Conservation (phyloP, 1,140 invertebrate species). For the Drosophila willistoni region DNA sequence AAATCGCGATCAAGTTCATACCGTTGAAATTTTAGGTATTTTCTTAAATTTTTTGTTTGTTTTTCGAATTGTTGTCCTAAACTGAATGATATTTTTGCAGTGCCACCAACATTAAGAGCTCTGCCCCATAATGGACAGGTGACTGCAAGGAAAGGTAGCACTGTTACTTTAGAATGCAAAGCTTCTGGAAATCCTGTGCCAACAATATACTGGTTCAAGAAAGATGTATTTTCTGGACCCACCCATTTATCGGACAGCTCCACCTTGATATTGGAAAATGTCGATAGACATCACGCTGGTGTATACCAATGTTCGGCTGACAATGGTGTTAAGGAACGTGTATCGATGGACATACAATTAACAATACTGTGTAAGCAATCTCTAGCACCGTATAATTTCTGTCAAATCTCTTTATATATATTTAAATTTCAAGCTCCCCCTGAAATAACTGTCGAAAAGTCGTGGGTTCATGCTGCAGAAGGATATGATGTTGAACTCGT, state of each 20-base stretch:
- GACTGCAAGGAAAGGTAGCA: conserved; percentile 85
- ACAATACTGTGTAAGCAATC: conserved; percentile 85
- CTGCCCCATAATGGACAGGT: conserved; percentile 84
- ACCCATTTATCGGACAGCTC: conserved; percentile 84
- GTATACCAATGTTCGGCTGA: conserved; percentile 87
- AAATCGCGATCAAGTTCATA: conserved; percentile 84
- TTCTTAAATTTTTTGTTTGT: not conserved
- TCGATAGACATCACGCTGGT: conserved; percentile 86
- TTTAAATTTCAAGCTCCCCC: conserved; percentile 80
- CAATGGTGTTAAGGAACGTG: conserved; percentile 87
- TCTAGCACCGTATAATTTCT: too few relatives aligned
- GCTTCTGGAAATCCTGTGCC: conserved; percentile 85
- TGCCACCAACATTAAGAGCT: conserved; percentile 84
- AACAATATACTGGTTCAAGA: conserved; percentile 82
- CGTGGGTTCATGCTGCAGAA: conserved; percentile 84
- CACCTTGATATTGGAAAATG: conserved; percentile 85
- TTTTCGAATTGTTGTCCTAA: not conserved
- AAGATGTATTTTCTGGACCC: conserved; percentile 79
- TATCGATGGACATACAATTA: conserved; percentile 85
- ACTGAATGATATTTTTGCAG: conserved; percentile 61
- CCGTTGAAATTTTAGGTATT: conserved; percentile 84
- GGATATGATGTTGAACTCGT: conserved; percentile 84
- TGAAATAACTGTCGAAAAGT: conserved; percentile 84
- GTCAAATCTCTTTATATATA: not conserved
- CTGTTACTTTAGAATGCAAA: conserved; percentile 85